Evolutionary conservation across 1,140 invertebrate species (phyloP).

Genomic region (Rhagoletis pomonella): DNA sequence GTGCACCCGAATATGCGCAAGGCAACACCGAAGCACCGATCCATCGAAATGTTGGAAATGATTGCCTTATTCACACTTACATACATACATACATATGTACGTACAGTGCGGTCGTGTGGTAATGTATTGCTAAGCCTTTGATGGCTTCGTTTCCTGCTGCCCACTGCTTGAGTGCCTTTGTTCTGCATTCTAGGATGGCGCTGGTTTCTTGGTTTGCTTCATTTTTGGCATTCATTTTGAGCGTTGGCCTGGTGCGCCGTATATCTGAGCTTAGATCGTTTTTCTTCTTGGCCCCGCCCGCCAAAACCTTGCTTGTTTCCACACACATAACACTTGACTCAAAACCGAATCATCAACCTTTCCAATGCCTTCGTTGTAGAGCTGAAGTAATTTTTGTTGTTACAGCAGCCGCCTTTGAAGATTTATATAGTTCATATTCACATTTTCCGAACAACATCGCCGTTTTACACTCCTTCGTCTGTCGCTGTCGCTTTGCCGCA

Average conservation of each 20-base stretch:
- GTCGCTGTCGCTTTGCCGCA: neutral
- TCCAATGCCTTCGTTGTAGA: neutral
- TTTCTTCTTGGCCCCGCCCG: conserved; percentile 58
- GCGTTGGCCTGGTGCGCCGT: neutral
- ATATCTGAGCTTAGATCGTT: conserved; percentile 36
- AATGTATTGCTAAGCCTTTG: neutral
- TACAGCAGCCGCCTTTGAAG: conserved; percentile 64
- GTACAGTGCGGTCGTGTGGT: neutral
- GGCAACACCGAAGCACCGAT: neutral
- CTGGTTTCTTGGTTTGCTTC: neutral
- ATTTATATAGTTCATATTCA: conserved; percentile 74
- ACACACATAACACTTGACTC: neutral
- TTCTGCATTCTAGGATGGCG: neutral
- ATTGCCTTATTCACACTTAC: neutral
- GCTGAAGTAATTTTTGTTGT: neutral
- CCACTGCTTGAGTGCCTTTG: conserved; percentile 1
- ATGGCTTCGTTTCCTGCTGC: neutral
- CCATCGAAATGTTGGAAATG: neutral
- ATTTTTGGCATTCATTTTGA: conserved; percentile 27
- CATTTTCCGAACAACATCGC: conserved; percentile 67
- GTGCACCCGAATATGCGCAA: conserved; percentile 1
- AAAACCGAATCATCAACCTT: neutral
- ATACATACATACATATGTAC: neutral
- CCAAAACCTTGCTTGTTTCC: conserved; percentile 64
- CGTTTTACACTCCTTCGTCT: neutral